Base-by-base conservation (phyloP, 1,140 invertebrate species). In the Drosophila rhopaloa region DNA sequence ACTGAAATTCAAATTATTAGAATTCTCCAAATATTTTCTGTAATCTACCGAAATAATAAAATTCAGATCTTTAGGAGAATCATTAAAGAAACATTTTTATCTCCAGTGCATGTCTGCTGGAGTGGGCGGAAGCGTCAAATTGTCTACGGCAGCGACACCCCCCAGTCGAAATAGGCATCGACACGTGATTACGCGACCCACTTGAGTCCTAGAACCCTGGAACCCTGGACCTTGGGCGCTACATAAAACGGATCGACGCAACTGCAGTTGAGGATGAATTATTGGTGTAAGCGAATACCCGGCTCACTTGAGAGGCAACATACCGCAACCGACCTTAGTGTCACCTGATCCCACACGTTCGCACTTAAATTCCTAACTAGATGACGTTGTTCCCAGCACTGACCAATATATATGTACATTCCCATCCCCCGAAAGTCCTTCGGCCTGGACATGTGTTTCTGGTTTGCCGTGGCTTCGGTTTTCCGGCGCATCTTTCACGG, bases 251-350 rank as follows among this genome's bases (percentile, higher is more conserved):
- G 80, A 53, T 89, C 70, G 81, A 66, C 85, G 84, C 84, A 72
- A 89, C 56, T 88, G 54, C 66, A 89, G 70, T 89, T 89, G 71
- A 89, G 84, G 73, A 90, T 89, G 85, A 89, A 81, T 89, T 89
- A 89, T 89, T 89, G 75, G 86, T 81, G 67, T 81, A 81, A 85
- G 68, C 78, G 53, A 65, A 80, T 68, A 79, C 81, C 67, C 48
- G 75, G 79, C 76, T 88, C 83, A 86, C 81, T 89, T 85, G 75
- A 89, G 85, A 86, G 85, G 70, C 81, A 90, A 68, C 78, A 76
- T 68, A 89, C 85, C 81, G 77, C 81, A 90, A 78, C 85, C 65
- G 66, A 43, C 65, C 37, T n/a, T 29, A 16, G 32, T 79, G 84
- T 89, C 85, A 85, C 85, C 81, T 90, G 84, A 90, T 90, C 70